Evolutionary conservation across 2,113 vertebrate genomes (phyloP).

Genomic region (Eudyptes chrysolophus): DNA sequence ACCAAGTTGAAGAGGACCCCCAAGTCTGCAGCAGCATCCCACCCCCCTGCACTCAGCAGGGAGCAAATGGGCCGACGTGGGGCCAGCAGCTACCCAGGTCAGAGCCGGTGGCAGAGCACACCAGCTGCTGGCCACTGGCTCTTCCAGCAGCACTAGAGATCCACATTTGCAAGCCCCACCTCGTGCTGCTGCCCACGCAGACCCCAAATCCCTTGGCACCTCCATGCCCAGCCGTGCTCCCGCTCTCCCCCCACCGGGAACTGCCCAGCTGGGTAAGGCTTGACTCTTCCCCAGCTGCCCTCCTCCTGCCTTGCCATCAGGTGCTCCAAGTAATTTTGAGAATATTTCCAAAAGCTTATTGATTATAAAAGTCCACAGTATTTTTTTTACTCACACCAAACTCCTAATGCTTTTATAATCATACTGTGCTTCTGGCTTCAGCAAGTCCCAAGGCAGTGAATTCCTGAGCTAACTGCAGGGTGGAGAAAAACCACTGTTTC

Average conservation of each 20-base stretch:
- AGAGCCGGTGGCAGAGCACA: accelerated
- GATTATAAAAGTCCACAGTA: not conserved
- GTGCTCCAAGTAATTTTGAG: not conserved
- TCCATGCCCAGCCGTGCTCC: not conserved
- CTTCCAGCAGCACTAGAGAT: not conserved
- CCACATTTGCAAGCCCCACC: not conserved
- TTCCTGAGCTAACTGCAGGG: not conserved
- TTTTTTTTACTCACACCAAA: not conserved
- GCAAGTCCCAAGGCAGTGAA: not conserved
- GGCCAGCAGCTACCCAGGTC: not conserved
- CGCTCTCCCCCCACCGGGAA: accelerated
- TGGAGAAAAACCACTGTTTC: not conserved
- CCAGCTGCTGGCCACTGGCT: not conserved
- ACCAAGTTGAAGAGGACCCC: not conserved
- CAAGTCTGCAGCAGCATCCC: not conserved
- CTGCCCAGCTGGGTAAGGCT: not conserved
- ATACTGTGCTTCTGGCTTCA: not conserved
- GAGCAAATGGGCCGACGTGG: accelerated
- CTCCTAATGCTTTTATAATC: not conserved
- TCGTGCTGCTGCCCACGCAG: accelerated
- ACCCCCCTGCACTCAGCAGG: not conserved
- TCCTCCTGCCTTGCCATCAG: not conserved
- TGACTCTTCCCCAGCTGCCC: not conserved
- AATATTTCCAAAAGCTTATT: not conserved
- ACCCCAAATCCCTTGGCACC: too few relatives aligned